phyloP scores from a whole-genome alignment of 2,113 vertebrate genomes.

The Paraplagusia blochii region DNA sequence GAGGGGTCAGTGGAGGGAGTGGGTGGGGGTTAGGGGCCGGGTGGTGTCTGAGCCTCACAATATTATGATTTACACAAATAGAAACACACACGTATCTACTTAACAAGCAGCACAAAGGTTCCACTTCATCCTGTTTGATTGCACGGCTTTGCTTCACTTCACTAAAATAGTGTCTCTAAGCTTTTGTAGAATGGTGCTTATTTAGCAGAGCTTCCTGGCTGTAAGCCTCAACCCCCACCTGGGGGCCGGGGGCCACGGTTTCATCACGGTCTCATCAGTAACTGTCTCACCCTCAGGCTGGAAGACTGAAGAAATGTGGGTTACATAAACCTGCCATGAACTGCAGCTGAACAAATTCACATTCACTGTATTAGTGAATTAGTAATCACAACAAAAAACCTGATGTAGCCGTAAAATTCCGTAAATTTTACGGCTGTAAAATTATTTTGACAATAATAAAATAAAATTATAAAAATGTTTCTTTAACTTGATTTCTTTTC shows the following conservation, averaged over 20 bases:
- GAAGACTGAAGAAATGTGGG: neutral
- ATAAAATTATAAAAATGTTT: too few species aligned
- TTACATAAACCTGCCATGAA: neutral
- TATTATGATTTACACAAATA: conserved; percentile 39
- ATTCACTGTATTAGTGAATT: too few species aligned
- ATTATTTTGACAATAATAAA: too few species aligned
- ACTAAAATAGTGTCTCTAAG: conserved; percentile 49
- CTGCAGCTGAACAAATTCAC: too few species aligned
- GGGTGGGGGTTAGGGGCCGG: too few species aligned
- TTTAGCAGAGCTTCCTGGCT: conserved; percentile 46
- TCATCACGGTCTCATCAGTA: conserved; percentile 22
- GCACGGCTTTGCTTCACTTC: conserved; percentile 34
- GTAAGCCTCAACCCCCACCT: too few species aligned
- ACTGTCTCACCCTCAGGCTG: conserved; percentile 5
- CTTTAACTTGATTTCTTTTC: too few species aligned
- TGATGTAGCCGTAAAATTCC: too few species aligned
- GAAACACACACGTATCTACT: conserved; percentile 11
- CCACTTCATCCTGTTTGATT: conserved; percentile 37
- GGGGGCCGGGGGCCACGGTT: conserved; percentile 18
- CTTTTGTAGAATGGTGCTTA: conserved; percentile 20
- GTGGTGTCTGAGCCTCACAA: neutral
- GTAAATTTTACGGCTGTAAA: too few species aligned
- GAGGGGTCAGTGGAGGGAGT: too few species aligned
- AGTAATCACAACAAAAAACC: too few species aligned
- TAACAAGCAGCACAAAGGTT: conserved; percentile 20